phyloP scores from a whole-genome alignment of 2,888 invertebrate genomes.

The Idaea dimidiata region DNA sequence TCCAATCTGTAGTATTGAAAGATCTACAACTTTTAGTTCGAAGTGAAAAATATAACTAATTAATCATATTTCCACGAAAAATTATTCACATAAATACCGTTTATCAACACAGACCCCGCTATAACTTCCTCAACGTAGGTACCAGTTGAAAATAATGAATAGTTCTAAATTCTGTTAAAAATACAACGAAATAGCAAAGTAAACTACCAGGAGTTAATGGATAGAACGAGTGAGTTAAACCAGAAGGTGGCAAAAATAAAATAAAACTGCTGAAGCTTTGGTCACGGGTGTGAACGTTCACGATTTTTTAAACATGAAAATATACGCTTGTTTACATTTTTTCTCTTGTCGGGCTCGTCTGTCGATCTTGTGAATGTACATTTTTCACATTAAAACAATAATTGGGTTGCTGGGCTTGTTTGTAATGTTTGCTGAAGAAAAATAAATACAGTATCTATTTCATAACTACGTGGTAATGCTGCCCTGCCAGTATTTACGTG shows the following conservation, averaged over 20 bases:
- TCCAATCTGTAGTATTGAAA: conserved; percentile 9
- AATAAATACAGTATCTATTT: background rate
- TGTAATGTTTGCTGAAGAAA: conserved; percentile 1
- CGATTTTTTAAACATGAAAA: conserved; percentile 42
- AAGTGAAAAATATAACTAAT: background rate
- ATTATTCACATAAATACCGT: background rate
- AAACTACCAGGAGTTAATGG: conserved; percentile 74
- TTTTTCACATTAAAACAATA: conserved; percentile 6
- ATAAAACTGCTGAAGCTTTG: conserved; percentile 42
- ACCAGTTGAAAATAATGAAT: conserved; percentile 36
- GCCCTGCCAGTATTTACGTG: background rate
- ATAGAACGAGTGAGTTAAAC: conserved; percentile 76
- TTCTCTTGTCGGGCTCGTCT: conserved; percentile 25
- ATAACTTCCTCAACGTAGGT: conserved; percentile 14
- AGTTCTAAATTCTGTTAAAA: conserved; percentile 36
- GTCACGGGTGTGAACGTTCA: conserved; percentile 32
- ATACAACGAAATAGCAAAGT: conserved; percentile 55
- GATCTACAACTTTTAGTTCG: background rate
- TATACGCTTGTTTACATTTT: conserved; percentile 30
- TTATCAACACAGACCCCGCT: background rate
- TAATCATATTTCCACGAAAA: background rate
- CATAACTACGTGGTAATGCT: background rate
- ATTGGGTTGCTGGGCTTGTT: conserved; percentile 9
- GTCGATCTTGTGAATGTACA: conserved; percentile 19
- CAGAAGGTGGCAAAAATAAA: conserved; percentile 65